Conservation (phyloP, 1,140 invertebrate genomes). For the Carcinoscorpius rotundicauda region DNA sequence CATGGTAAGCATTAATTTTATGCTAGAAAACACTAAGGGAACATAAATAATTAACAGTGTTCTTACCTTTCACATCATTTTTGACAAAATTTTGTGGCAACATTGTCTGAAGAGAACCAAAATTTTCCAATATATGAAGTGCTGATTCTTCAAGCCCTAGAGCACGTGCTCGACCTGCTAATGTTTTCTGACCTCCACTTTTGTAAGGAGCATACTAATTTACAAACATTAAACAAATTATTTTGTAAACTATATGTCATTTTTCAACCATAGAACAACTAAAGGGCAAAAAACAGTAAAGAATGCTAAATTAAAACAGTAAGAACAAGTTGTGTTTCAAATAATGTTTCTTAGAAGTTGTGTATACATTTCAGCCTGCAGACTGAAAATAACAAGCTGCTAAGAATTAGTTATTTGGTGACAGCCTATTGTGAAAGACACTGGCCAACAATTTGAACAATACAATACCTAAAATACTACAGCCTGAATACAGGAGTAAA, state of each 20-base stretch:
- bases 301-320: slow-evolving; percentile 1
- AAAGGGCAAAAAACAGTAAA: slow-evolving; percentile 12
- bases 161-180: slow-evolving; percentile 60
- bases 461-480: too few relatives aligned
- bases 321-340: not conserved
- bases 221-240: slow-evolving; percentile 25
- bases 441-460: too few relatives aligned
- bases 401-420: too few relatives aligned
- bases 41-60: too few relatives aligned
- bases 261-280: not conserved
- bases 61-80: not conserved
- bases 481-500: too few relatives aligned
- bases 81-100: not conserved
- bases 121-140: slow-evolving; percentile 38
- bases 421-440: too few relatives aligned
- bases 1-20: too few relatives aligned
- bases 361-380: not conserved
- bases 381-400: too few relatives aligned
- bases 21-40: too few relatives aligned
- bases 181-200: slow-evolving; percentile 49
- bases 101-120: slow-evolving; percentile 28
- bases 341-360: not conserved
- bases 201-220: slow-evolving; percentile 64
- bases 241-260: not conserved
- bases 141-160: slow-evolving; percentile 56